These are phyloP conservation scores for Amphipyra tragopoginis DNA, from an alignment of 2,888 invertebrate genomes.

Conservation along the genomic window DNA sequence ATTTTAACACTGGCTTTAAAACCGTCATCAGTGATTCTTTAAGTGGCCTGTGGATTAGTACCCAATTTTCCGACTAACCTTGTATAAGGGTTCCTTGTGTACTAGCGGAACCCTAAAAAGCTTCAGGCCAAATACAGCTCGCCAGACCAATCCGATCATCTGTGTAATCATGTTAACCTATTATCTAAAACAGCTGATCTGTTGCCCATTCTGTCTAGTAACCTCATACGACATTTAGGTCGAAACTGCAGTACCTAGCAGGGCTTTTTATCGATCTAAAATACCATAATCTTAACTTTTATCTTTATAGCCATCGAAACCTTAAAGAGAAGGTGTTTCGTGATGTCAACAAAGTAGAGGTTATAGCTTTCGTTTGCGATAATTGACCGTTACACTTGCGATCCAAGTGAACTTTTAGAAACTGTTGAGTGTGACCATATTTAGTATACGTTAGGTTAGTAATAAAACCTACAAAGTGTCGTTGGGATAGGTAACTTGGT, in stretches of 20 bases:
- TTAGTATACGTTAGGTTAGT: conserved; percentile 30
- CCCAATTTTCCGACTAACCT: no score
- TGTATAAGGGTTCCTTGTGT: no score
- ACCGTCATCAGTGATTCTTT: no score
- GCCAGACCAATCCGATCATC: no score
- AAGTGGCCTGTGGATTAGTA: no score
- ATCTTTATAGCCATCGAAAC: conserved; percentile 44
- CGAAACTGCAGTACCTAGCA: background rate
- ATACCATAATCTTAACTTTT: conserved; percentile 19
- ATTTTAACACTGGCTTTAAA: no score
- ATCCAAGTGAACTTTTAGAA: conserved; percentile 58
- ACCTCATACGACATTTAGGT: background rate
- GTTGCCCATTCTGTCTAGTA: background rate
- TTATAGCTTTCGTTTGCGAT: conserved; percentile 62
- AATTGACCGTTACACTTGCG: conserved; percentile 59
- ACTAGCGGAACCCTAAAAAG: no score
- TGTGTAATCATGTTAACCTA: no score
- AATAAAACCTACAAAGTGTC: conserved; percentile 24
- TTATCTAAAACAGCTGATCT: no score
- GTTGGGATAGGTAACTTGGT: no score
- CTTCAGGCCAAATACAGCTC: no score
- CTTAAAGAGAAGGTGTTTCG: conserved; percentile 36
- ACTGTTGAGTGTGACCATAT: conserved; percentile 36
- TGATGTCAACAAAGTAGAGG: conserved; percentile 66
- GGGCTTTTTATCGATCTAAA: conserved; percentile 19